Conservation (phyloP, 1,140 invertebrate genomes). For the Acyrthosiphon pisum region DNA sequence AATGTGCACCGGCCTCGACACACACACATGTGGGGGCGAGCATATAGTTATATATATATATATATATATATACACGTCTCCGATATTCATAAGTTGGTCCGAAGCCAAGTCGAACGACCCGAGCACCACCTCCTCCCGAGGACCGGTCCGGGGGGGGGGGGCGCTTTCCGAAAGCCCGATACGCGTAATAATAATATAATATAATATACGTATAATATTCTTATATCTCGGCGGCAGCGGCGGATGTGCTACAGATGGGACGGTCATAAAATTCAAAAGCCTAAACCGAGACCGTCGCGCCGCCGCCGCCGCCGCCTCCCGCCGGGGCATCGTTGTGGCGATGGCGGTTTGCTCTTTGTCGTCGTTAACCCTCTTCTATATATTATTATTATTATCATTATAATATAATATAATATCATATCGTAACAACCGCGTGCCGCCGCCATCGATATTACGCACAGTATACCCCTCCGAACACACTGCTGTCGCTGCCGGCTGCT, state of each 20-base stretch:
- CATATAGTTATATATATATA: background rate
- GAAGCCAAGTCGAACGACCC: conserved; percentile 40
- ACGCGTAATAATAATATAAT: background rate
- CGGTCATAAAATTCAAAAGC: conserved; percentile 50
- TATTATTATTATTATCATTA: background rate
- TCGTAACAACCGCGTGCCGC: background rate
- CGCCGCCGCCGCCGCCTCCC: background rate
- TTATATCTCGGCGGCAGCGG: conserved; percentile 36
- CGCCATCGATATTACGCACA: background rate
- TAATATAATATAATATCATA: background rate
- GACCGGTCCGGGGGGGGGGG: background rate
- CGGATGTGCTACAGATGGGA: conserved; percentile 50
- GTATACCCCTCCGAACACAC: background rate
- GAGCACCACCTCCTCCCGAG: background rate
- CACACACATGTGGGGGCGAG: background rate
- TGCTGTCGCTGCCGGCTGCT: background rate
- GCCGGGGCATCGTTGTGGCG: background rate
- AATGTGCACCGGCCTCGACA: background rate
- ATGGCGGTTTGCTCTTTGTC: background rate
- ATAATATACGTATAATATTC: background rate
- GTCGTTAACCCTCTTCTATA: conserved; percentile 12
- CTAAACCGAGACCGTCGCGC: background rate
- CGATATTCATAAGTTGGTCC: conserved; percentile 55
- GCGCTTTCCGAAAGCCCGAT: background rate
- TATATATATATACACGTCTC: background rate